Base-by-base conservation (phyloP, 2,888 invertebrate genomes). In the Hymenopus coronatus region DNA sequence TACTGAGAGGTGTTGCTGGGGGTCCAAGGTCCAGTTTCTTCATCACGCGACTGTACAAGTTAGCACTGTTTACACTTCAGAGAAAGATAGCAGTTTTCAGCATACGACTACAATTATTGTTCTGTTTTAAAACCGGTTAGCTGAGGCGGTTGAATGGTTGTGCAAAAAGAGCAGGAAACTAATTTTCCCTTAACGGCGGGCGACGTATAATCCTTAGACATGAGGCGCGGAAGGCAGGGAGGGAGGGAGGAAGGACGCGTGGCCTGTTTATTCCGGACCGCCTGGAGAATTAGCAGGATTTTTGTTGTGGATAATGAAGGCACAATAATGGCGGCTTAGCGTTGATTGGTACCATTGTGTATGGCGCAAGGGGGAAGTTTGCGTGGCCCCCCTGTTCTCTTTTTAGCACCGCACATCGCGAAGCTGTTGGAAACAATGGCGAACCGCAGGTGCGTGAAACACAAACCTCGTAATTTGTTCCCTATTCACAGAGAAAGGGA, bases 281-380 rank as follows among this genome's bases (percentile, higher is more conserved):
- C 40, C 85, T 15, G 46, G 70, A 86, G 86, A 86, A 86, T 30
- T 70, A 86, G 86, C 70, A 70, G 70, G 86, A 30, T 70, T 81
- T 86, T 28, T 86, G 86, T 81, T 86, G 84, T 28, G 89, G 85
- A 54, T 89, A 89, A 89, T 88, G 88, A 89, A 88, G 88, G 85
- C 88, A 88, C 89, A 89, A 89, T 89, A 88, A 89, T 82, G 88
- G 88, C 83, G 85, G 89, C 89, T 89, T 89, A 88, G 84, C 89
- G 83, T 84, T 89, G 89, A 89, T 89, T 89, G 89, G 87, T 81
- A 84, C 84, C 85, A 84, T 85, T 89, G 88, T 82, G 82, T 81
- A 81, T 14, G 28, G 85, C 70, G 14, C n/a, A 46, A 85, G 85
- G 84, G 85, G 85, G 54, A 70, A 70, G 54, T 70, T 70, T 70